Base-by-base conservation (phyloP, 2,797 vertebrate species). In the Oreochromis mossambicus region DNA sequence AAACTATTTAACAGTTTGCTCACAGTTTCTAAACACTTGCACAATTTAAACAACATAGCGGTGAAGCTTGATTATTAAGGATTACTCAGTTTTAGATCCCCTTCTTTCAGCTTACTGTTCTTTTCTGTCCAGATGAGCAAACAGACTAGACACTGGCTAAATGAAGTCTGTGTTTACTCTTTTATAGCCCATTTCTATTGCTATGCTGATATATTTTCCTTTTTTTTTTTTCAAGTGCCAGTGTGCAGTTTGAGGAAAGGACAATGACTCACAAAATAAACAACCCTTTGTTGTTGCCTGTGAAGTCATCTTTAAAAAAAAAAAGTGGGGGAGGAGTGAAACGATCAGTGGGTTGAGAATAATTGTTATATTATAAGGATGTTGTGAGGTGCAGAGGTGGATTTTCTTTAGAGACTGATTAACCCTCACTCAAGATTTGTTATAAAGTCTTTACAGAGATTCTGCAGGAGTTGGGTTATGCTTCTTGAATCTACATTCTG, bases 381-480 rank as follows among this genome's bases (percentile, higher is more conserved):
- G 41, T 34, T 26, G 48, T 50, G 34, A 81, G 77, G 76, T 56
- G 41, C 79, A 24, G 41, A 85, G 63, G 6, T 12, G 14, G 50
- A 84, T 83, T 87, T 83, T 66, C 77, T 87, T 85, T 14, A 63
- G 46, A 81, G 82, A 85, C 58, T 87, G 46, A 90, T 89, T 80
- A 87, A 54, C 70, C 54, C 38, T 26, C 38, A 17, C 55, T 68
- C 48, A 81, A 48, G 66, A 86, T 15, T 6, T 51, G n/a, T 79
- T 80, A 83, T 88, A n/a, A 78, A 81, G 26, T 84, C 80, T 78
- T 73, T 21, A 50, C 8, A 24, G 10, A 75, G 54, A 75, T 70
- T 83, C 55, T 68, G 76, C 68, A 19, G 46, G 61, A 86, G 76
- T 80, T 75, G 34, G 14, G 29, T 63, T 54, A 41, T 15, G 5